phyloP scores from a whole-genome alignment of 2,113 vertebrate genomes.

The Emydura subglobosa region DNA sequence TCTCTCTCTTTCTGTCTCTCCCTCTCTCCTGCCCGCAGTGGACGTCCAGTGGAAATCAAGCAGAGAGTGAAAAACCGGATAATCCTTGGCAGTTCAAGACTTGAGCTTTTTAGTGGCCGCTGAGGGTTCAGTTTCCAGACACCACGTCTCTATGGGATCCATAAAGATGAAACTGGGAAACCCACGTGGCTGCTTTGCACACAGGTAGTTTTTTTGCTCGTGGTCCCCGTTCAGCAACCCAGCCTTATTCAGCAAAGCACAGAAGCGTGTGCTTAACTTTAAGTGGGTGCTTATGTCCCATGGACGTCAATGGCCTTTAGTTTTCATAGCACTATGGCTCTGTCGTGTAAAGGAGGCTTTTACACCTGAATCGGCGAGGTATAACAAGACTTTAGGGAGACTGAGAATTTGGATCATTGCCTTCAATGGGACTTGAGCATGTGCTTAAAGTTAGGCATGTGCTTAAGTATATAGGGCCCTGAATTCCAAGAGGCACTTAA shows the following conservation, averaged over 20 bases:
- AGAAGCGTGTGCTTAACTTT: background rate
- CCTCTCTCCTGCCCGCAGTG: background rate
- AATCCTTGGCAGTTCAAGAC: background rate
- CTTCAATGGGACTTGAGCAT: rapidly evolving
- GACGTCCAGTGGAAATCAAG: slow-evolving; percentile 24
- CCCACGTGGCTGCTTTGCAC: background rate
- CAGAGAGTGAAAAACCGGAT: background rate
- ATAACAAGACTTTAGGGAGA: background rate
- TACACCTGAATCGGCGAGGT: background rate
- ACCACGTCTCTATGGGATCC: background rate
- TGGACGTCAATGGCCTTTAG: rapidly evolving
- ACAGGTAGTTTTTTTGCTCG: background rate
- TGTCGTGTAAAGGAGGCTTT: background rate
- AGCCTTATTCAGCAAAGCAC: rapidly evolving
- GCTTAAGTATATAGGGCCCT: background rate
- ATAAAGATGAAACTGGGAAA: background rate
- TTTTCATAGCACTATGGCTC: background rate
- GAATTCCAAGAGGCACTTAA: background rate
- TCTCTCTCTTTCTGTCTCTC: background rate
- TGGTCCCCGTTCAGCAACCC: rapidly evolving
- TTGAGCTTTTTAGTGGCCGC: background rate
- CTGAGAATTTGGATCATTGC: rapidly evolving
- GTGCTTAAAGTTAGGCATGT: background rate
- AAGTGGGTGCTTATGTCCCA: background rate
- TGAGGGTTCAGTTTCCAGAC: background rate